These are phyloP conservation scores for Arenaria interpres DNA, from an alignment of 2,113 vertebrate genomes.

Conservation along the genomic window DNA sequence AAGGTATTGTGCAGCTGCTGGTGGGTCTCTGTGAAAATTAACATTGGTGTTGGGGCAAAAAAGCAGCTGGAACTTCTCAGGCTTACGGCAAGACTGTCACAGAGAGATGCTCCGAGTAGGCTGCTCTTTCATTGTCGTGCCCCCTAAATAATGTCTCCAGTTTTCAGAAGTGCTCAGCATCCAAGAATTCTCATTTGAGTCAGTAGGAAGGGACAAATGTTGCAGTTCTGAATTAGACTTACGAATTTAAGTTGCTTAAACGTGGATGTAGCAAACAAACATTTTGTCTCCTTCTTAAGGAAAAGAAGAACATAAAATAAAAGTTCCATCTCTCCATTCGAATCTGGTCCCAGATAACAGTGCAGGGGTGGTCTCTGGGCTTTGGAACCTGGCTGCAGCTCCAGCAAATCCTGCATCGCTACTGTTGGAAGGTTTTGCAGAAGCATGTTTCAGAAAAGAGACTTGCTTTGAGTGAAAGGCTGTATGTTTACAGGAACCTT, in stretches of 20 bases:
- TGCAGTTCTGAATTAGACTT: not conserved
- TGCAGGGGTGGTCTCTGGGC: rapidly evolving
- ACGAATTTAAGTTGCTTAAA: not conserved
- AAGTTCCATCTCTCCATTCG: not conserved
- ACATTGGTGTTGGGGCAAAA: not conserved
- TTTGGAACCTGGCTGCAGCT: not conserved
- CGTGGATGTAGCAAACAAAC: not conserved
- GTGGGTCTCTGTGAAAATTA: not conserved
- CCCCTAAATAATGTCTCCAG: not conserved
- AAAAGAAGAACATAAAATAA: not conserved
- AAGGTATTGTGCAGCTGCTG: not conserved
- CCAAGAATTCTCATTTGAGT: not conserved
- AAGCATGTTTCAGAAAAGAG: not conserved
- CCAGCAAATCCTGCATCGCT: not conserved
- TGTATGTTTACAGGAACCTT: not conserved
- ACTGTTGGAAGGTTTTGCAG: not conserved
- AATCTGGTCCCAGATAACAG: not conserved
- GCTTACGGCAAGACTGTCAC: not conserved
- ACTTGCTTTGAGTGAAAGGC: not conserved
- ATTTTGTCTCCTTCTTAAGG: not conserved
- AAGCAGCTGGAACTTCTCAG: not conserved
- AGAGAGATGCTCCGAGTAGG: not conserved
- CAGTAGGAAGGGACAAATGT: not conserved
- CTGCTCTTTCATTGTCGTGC: not conserved
- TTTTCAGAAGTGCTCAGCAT: not conserved